Evolutionary conservation across 2,113 vertebrate species (phyloP), one percentile per base, ranked within the genome.

Genomic region (Chrysemys picta): DNA sequence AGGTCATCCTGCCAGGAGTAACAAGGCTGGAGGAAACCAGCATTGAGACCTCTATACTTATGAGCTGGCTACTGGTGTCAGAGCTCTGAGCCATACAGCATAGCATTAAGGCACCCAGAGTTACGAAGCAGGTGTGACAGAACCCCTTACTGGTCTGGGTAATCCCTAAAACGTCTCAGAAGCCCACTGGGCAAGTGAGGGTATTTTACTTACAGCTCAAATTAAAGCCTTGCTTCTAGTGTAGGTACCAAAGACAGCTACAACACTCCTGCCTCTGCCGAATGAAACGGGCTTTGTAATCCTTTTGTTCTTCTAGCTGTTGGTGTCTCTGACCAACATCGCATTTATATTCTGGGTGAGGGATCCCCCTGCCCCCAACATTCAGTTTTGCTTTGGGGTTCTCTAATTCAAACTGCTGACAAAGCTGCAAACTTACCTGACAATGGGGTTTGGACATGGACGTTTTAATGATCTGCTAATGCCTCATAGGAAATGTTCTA

Each of bases 361-460:
- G 42, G 17, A 76, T 25, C 72, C n/a, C 5, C 72, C 17, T 35
- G 4, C 17, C 42, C 11, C 38, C 21, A 24, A 47, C n/a, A 45
- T 29, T 53, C 6, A 35, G 42, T 88, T 88, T 88, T 80, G 49
- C 87, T 92, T 78, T 78, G 72, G 72, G 57, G 42, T 76, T 91
- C 96, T 78, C 78, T 91, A 85, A 69, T 89, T 56, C 19, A 47
- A 27, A 56, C 62, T 91, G 88, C 85, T 85, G 56, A 85, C 62
- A 35, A 22, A 65, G 59, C 52, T 82, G 3, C 76, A 81, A 82
- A 54, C 4, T 59, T 80, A 54, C 53, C 72, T 50, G 47, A 56
- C 65, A 42, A 76, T 53, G 57, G 31, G 56, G n/a, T 84, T 69
- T 69, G 13, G 80, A 88, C 54, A 12, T 90, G 59, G 56, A 84